Base-by-base conservation (phyloP, 1,140 invertebrate genomes). In the Zophobas morio region DNA sequence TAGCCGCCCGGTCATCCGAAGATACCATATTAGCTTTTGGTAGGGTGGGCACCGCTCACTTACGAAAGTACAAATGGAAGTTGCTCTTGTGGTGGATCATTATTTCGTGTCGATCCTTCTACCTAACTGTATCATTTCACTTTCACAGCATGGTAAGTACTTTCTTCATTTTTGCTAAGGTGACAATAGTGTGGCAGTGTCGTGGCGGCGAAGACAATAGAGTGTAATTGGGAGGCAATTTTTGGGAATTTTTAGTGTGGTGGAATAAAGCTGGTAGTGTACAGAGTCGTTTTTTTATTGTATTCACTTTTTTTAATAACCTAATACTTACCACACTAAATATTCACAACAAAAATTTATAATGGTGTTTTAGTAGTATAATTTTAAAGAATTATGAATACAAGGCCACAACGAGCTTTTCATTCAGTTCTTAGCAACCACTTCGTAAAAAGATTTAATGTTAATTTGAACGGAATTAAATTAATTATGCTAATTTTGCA, bases 1-100 rank as follows among this genome's bases (percentile, higher is more conserved):
- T 66, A 66, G 0, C 60, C 60, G 42, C 42, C 60, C 60, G 60
- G 60, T 66, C 60, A 66, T 66, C 60, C 60, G 37, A 66, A 66
- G 60, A 66, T 42, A 42, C 60, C 60, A 32, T 66, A 40, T 66
- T 51, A 36, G 60, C 60, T 57, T 57, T 57, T 39, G 53, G 72
- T 74, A 57, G 72, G 53, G 72, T 74, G 60, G 60, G 6, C 35
- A 40, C 60, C 72, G 51, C 35, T 74, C 72, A 74, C 72, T 57
- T 40, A 74, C 57, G 72, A 74, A 74, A 74, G 72, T 74, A 74
- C 72, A 74, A 74, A 74, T 74, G 70, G 70, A 54, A 53, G 70
- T 72, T 51, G n/a, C 6, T 53, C 1, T 53, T 49, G 70, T 54
- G 56, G 53, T 33, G 37, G 53, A 60, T 60, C 72, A 60, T 34